phyloP scores from a whole-genome alignment of 2,113 vertebrate species.

The Limanda limanda region DNA sequence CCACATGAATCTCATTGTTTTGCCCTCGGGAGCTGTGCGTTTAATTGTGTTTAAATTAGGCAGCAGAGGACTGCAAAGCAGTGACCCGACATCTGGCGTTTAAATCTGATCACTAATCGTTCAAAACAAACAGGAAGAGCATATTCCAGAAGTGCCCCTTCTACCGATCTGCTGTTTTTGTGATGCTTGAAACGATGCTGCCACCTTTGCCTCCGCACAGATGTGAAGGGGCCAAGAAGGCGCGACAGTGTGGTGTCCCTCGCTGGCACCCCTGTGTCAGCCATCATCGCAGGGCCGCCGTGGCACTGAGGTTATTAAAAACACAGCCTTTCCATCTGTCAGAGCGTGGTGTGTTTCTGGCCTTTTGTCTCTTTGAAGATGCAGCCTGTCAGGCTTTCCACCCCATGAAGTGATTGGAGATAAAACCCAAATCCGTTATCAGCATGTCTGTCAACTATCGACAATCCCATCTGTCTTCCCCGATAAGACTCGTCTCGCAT shows the following conservation, averaged over 20 bases:
- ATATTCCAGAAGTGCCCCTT: background rate
- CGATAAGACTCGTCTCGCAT: conserved; percentile 75
- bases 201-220: conserved; percentile 52
- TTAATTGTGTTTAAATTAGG: conserved; percentile 31
- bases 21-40: conserved; percentile 1
- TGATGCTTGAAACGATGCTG: background rate
- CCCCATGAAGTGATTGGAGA: conserved; percentile 77
- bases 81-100: conserved; percentile 36
- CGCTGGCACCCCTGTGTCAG: conserved; percentile 39
- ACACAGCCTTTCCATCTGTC: conserved; percentile 67
- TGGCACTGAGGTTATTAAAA: conserved; percentile 77
- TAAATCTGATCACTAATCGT: conserved; percentile 44
- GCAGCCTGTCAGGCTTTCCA: conserved; percentile 70
- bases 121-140: conserved; percentile 49
- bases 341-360: conserved; percentile 67
- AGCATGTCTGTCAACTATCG: conserved; percentile 84
- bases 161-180: background rate
- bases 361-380: conserved; percentile 82
- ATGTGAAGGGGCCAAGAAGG: conserved; percentile 52
- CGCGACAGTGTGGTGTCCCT: conserved; percentile 37
- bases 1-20: background rate
- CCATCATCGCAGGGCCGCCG: conserved; percentile 45
- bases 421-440: conserved; percentile 82
- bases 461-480: conserved; percentile 83
- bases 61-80: conserved; percentile 30